Percentiles rank a stretch among this genome's conserved stretches.
Conservation (phyloP, 2,797 vertebrate genomes). For the Pseudopleuronectes americanus region DNA sequence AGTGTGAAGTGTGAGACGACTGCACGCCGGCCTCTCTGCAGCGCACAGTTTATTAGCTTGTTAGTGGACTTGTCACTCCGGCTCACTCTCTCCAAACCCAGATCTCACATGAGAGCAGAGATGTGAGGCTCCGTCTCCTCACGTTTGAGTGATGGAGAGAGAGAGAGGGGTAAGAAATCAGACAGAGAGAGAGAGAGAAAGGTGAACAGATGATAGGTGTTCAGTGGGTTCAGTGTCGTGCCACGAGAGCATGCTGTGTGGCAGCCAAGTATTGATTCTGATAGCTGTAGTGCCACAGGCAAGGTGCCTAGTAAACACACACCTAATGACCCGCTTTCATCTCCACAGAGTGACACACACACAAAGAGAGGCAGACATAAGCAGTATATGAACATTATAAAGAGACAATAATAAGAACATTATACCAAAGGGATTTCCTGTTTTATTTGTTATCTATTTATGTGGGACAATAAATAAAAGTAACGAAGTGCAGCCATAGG, state of each 20-base stretch:
- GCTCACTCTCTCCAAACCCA: slow-evolving; percentile 36
- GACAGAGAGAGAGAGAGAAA: slow-evolving; percentile 10
- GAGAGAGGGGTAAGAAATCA: slow-evolving; percentile 1
- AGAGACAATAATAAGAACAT: not conserved
- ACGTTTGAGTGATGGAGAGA: slow-evolving; percentile 24
- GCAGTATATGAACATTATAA: not conserved
- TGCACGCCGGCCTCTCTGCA: slow-evolving; percentile 23
- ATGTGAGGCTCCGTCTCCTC: slow-evolving; percentile 12
- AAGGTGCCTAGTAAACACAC: slow-evolving; percentile 66
- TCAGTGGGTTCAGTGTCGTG: slow-evolving; percentile 49
- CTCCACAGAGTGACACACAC: slow-evolving; percentile 27
- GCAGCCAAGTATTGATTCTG: slow-evolving; percentile 69
- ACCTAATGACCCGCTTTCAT: slow-evolving; percentile 65
- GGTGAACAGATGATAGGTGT: slow-evolving; percentile 30
- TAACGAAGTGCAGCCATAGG: not conserved
- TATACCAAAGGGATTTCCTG: too few species aligned
- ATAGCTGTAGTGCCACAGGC: slow-evolving; percentile 62
- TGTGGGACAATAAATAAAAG: not conserved
- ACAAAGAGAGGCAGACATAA: slow-evolving; percentile 10
- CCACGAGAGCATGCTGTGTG: slow-evolving; percentile 49
- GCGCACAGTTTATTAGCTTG: slow-evolving; percentile 54
- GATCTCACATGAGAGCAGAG: slow-evolving; percentile 20
- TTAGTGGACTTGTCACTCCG: slow-evolving; percentile 45
- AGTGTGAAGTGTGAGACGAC: slow-evolving; percentile 25
- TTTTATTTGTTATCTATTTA: not conserved